Evolutionary conservation across 2,113 vertebrate species (phyloP).

Genomic region (Budorcas taxicolor): DNA sequence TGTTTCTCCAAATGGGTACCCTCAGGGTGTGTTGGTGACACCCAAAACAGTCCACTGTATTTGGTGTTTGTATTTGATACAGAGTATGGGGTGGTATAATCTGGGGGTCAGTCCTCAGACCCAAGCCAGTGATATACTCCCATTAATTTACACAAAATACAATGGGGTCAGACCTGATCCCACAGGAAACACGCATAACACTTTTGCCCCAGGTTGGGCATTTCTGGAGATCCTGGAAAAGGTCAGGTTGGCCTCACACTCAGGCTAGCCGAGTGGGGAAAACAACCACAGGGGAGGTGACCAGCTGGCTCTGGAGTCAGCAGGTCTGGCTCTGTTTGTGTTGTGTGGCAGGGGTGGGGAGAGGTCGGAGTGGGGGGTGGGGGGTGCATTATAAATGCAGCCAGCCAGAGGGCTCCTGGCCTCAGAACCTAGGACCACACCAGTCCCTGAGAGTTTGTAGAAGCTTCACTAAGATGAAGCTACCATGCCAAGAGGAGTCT

Average conservation of each 20-base stretch:
- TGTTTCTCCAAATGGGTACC: constrained; percentile 33
- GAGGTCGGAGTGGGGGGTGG: neutral
- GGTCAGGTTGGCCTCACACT: neutral
- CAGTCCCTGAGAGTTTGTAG: neutral
- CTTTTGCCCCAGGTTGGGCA: neutral
- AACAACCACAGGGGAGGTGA: neutral
- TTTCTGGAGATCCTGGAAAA: constrained; percentile 30
- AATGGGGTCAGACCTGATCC: neutral
- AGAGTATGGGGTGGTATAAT: neutral
- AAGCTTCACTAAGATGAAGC: constrained; percentile 44
- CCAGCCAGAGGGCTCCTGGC: neutral
- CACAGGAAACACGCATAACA: neutral
- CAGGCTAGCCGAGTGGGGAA: neutral
- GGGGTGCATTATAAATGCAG: constrained; percentile 43
- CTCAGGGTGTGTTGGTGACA: constrained; percentile 40
- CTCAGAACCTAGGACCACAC: neutral
- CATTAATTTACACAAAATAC: constrained; percentile 63
- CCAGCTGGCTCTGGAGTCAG: constrained; percentile 24
- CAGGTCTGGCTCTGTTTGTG: constrained; percentile 25
- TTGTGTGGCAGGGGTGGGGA: neutral
- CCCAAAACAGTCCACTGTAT: constrained; percentile 43
- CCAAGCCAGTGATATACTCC: neutral
- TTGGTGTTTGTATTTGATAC: constrained; percentile 58
- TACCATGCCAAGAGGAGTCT: constrained; percentile 46
- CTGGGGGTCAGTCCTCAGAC: neutral